Evolutionary conservation across 2,113 vertebrate species (phyloP).

Genomic region (Hiodon tergisus): DNA sequence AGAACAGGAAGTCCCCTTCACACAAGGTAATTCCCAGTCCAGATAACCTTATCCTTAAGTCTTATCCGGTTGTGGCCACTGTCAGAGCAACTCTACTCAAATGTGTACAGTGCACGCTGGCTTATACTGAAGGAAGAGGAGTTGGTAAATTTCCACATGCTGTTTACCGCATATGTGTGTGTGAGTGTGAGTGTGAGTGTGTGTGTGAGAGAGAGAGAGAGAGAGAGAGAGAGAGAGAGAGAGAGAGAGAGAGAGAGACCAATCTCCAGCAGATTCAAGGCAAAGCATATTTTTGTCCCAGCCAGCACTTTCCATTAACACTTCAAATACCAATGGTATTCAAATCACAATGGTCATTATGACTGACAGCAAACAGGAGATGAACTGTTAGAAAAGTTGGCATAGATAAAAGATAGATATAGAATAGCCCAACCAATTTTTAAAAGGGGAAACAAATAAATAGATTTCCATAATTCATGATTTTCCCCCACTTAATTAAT

Average conservation of each 20-base stretch:
- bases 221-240: background rate
- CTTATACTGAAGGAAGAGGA: conserved; percentile 5
- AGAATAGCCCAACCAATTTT: too few relatives aligned
- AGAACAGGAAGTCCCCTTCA: too few relatives aligned
- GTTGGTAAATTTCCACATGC: conserved; percentile 15
- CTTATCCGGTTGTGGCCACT: too few relatives aligned
- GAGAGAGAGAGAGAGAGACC: background rate
- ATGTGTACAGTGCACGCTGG: background rate
- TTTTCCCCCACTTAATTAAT: too few relatives aligned
- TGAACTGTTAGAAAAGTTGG: too few relatives aligned
- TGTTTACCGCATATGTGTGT: too few relatives aligned
- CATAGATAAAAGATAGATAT: too few relatives aligned
- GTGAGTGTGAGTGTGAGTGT: too few relatives aligned
- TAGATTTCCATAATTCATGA: background rate
- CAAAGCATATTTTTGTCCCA: background rate
- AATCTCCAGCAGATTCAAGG: background rate
- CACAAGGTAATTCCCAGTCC: too few relatives aligned
- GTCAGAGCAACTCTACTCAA: too few relatives aligned
- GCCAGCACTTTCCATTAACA: conserved; percentile 1
- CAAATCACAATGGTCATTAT: background rate
- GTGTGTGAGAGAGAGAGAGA: background rate
- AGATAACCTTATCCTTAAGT: too few relatives aligned
- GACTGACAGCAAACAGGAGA: too few relatives aligned
- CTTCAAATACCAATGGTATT: background rate
- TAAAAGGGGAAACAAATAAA: background rate